Evolutionary conservation across 30 jellyfish, hydroid and myxozoan species (phyloP), one percentile per base, ranked within the genome.

Genomic region (Calvadosia cruxmelitensis): DNA sequence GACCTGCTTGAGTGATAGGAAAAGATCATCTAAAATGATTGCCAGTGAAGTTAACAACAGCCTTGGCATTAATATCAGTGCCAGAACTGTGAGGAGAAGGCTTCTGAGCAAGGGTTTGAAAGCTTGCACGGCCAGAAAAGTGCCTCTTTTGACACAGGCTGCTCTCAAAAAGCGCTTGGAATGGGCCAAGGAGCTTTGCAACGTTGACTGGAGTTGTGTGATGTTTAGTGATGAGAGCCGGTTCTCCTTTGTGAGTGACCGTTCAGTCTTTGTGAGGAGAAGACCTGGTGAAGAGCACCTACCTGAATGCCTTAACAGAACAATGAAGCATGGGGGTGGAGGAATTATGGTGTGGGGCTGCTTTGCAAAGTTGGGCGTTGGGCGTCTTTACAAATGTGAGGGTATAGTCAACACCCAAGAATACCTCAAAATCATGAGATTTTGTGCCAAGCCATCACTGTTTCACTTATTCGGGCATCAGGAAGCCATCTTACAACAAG

Each of bases 171-270:
- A 52, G 27, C 53, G 34, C 67, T 66, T 76, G 5, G 27, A 52
- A 28, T 57, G 50, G 53, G 23, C 50, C 34, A 66, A 72, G 31
- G 49, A 25, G 42, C 80, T 50, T 63, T 12, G 71, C 30, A 33
- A 50, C 64, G 23, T 0, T 26, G 52, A 74, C 72, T 74, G 85
- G 80, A 64, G 53, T 24, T 62, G 64, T 33, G 85, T 74, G 3
- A 36, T 63, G n/a, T 74, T 74, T 63, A 28, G 78, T 49, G 85
- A 63, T 64, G 79, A 74, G 53, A 74, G 79, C 76, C 29, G 52
- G 31, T 64, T 74, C 34, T 67, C 69, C 68, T 53, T 74, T 29
- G 32, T 74, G 24, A 34, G 80, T 74, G 79, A 67, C 32, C 51
- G 73, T 29, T 53, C 74, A 32, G 74, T 71, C 33, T 31, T 20